Evolutionary conservation across 2,113 vertebrate genomes (phyloP).

Genomic region (Trematocara zebra): DNA sequence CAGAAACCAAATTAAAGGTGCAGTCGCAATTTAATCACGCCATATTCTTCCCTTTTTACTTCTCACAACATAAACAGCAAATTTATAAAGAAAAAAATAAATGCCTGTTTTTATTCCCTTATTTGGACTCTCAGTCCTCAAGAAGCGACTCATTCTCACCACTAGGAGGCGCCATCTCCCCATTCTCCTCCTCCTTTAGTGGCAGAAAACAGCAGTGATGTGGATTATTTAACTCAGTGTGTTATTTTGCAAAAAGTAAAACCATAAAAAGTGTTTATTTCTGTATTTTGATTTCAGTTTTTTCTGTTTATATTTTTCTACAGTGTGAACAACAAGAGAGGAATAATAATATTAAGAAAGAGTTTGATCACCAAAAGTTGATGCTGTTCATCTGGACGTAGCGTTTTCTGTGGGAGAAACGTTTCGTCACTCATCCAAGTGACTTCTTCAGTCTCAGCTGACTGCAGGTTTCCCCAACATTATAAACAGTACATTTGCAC

Average conservation of each 20-base stretch:
- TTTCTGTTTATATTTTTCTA: background rate
- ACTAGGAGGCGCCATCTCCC: background rate
- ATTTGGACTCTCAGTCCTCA: background rate
- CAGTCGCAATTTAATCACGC: background rate
- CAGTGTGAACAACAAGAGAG: too few species aligned
- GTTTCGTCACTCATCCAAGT: rapidly evolving
- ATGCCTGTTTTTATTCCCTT: background rate
- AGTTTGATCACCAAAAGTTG: too few species aligned
- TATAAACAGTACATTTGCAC: too few species aligned
- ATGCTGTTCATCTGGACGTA: too few species aligned
- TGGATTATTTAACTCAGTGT: background rate
- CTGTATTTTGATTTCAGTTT: background rate
- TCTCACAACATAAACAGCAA: background rate
- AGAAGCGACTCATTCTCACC: background rate
- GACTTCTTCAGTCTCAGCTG: too few species aligned
- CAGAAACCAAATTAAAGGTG: background rate
- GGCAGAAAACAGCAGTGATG: background rate
- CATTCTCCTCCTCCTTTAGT: background rate
- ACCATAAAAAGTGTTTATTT: background rate
- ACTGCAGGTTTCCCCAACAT: rapidly evolving
- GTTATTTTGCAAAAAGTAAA: background rate
- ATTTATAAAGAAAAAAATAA: too few species aligned
- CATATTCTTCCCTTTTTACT: background rate
- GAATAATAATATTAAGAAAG: too few species aligned
- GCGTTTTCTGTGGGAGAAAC: too few species aligned